Conservation (phyloP, 2,113 vertebrate species). For the Dicrurus megarhynchus region DNA sequence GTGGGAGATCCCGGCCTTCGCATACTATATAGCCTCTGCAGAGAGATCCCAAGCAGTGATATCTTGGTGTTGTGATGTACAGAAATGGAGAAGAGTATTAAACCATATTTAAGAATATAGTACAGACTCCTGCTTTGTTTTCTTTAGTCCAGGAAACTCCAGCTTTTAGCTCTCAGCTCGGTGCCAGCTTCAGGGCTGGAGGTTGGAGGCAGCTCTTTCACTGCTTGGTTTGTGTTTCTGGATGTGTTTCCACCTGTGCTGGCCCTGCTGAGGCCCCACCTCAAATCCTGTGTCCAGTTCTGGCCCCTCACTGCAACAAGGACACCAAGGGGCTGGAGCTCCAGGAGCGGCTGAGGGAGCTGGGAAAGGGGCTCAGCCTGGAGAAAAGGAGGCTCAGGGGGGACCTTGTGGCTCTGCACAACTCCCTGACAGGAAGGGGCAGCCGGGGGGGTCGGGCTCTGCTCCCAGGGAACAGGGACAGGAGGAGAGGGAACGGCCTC, state of each 20-base stretch:
- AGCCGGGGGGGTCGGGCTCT: neutral
- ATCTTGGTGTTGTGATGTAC: slow-evolving; percentile 90
- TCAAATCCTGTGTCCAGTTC: neutral
- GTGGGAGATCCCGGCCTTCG: slow-evolving; percentile 76
- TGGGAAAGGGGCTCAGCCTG: neutral
- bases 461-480: neutral
- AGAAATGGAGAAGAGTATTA: slow-evolving; percentile 91
- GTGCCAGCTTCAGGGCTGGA: neutral
- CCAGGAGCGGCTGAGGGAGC: neutral
- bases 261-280: neutral
- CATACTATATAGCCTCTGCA: slow-evolving; percentile 83
- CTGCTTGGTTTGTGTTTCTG: neutral
- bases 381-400: neutral
- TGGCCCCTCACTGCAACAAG: neutral
- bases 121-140: slow-evolving; percentile 68
- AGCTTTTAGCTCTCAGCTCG: neutral
- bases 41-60: slow-evolving; percentile 84
- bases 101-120: slow-evolving; percentile 89
- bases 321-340: neutral
- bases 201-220: neutral
- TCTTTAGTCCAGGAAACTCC: neutral
- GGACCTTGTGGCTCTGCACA: neutral
- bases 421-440: neutral
- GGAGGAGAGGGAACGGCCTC: neutral
- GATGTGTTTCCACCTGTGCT: neutral